Conservation (phyloP, 2,113 vertebrate species). For the Crotalus viridis region DNA sequence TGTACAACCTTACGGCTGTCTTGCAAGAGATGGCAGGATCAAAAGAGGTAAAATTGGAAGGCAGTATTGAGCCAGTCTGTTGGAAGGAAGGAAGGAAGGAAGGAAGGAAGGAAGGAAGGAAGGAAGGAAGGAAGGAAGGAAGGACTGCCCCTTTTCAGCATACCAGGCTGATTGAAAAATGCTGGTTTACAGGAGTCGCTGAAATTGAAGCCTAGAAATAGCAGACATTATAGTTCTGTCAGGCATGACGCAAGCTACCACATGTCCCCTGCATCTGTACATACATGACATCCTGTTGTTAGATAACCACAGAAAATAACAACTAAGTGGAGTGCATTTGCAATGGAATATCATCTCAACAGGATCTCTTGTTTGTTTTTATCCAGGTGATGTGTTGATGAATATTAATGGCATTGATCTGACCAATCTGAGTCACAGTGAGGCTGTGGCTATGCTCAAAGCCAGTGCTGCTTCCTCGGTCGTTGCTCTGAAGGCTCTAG, state of each 20-base stretch:
- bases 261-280: background rate
- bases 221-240: background rate
- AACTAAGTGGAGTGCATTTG: background rate
- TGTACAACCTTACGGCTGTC: constrained; percentile 93
- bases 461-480: constrained; percentile 88
- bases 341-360: background rate
- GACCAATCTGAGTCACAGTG: constrained; percentile 92
- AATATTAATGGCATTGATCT: constrained; percentile 95
- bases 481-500: constrained; percentile 86
- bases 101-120: background rate
- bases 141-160: background rate
- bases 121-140: no score
- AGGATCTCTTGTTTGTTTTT: constrained; percentile 7
- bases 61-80: background rate
- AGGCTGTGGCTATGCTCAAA: constrained; percentile 94
- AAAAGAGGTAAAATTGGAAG: constrained; percentile 81
- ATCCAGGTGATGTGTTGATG: constrained; percentile 88
- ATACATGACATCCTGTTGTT: background rate
- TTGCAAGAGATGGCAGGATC: constrained; percentile 92
- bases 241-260: background rate
- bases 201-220: background rate
- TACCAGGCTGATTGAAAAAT: background rate
- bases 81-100: no score
- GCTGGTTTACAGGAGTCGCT: background rate
- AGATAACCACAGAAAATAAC: background rate